These are phyloP conservation scores for Cistogaster globosa DNA, from an alignment of 2,888 invertebrate species.

Conservation along the genomic window DNA sequence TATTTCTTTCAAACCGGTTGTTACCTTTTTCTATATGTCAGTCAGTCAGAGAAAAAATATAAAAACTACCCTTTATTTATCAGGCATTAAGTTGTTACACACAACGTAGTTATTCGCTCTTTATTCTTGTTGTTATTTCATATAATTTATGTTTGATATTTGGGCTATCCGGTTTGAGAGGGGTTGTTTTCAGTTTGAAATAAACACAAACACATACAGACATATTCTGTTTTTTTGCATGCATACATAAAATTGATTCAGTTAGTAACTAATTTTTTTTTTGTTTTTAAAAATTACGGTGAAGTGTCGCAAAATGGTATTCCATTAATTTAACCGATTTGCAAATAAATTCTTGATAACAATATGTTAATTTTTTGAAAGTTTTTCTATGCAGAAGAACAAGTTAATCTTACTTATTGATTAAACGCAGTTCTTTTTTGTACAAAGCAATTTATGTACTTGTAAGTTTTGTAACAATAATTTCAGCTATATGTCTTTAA, in stretches of 20 bases:
- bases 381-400: no score
- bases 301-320: not conserved
- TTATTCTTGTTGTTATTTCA: not conserved
- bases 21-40: slow-evolving; percentile 48
- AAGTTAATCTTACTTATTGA: no score
- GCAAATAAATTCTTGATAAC: no score
- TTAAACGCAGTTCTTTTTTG: no score
- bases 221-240: not conserved
- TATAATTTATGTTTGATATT: slow-evolving; percentile 12
- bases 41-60: slow-evolving; percentile 33
- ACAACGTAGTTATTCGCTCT: slow-evolving; percentile 17
- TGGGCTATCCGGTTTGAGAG: slow-evolving; percentile 57
- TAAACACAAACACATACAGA: not conserved
- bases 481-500: no score
- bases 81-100: no score
- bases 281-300: not conserved
- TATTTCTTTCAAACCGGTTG: slow-evolving; percentile 62
- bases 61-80: slow-evolving; percentile 69
- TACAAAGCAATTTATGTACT: no score
- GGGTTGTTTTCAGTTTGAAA: slow-evolving; percentile 49
- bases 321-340: not conserved
- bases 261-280: slow-evolving; percentile 50
- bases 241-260: slow-evolving; percentile 41
- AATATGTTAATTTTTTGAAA: no score
- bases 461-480: no score